Evolutionary conservation across 2,888 invertebrate genomes (phyloP), one percentile per base, ranked within the genome.

Genomic region (Vesta saturnalis): DNA sequence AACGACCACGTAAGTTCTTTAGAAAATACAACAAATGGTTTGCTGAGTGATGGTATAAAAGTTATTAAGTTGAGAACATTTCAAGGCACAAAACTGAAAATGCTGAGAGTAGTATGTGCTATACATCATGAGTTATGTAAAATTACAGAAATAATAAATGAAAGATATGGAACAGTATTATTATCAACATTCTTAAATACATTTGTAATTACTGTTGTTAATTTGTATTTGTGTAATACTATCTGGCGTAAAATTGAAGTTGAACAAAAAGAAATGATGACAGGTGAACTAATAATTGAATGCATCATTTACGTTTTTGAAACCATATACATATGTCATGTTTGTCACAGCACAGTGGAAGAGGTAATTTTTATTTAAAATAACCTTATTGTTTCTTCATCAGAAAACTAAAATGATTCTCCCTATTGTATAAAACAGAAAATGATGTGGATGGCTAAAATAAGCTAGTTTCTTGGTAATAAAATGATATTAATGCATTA

Each of bases 121-220:
- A 60, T 78, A 46, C 79, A 80, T 71, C 78, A 77, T 61, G 73
- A 79, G 52, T 47, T 80, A 18, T 73, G 75, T 39, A 77, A 79
- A 67, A 67, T 77, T 5, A 74, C 75, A 10, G 74, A 74, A 58
- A 55, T 73, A 22, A 68, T 77, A 6, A 78, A 75, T 63, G 74
- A 76, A 54, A 72, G 72, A 16, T 79, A 77, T 58, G 78, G 80
- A 1, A 59, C 76, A 2, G 73, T 71, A 12, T 55, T 78, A 21
- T 49, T 79, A 14, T 69, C 73, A 19, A 67, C 74, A 6, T 78
- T 77, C 62, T 71, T 76, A 10, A 72, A 74, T 16, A 73, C 74
- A 30, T 80, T 80, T 63, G 73, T 77, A 1, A 69, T 73, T 10
- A 73, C 77, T 23, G 76, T 77, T 4, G 73, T 77, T 4, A 73